These are phyloP conservation scores for Actinopyga echinites DNA, from an alignment of 53 echinoderm and acorn worm species.

Conservation along the genomic window DNA sequence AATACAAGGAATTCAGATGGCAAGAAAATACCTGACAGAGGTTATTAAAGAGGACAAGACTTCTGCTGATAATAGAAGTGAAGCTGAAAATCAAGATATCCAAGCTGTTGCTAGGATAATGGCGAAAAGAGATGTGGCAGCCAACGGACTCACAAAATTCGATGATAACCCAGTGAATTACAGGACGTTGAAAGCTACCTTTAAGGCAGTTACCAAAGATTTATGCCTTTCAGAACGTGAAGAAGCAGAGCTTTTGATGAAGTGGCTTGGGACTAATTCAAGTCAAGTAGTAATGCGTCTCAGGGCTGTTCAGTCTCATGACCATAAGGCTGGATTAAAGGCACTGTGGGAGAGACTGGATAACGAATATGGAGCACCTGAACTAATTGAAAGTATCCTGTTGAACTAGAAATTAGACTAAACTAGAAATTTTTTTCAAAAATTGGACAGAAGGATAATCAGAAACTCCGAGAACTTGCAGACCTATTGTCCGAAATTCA, in stretches of 20 bases:
- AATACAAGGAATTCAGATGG: neutral
- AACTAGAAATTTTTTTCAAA: neutral
- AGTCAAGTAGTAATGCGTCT: neutral
- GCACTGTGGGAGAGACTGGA: constrained; percentile 15
- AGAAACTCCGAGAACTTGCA: constrained; percentile 38
- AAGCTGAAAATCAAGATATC: too few species aligned
- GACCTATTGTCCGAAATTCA: constrained; percentile 36
- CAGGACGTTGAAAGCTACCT: constrained; percentile 5
- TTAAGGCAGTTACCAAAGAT: neutral
- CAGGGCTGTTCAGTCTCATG: neutral
- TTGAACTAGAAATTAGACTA: too few species aligned
- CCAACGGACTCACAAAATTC: neutral
- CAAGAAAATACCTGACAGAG: neutral
- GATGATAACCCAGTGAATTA: constrained; percentile 8
- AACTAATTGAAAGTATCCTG: neutral
- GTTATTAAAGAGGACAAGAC: neutral
- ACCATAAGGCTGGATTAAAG: neutral
- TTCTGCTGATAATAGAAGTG: neutral
- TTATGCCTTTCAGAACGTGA: neutral
- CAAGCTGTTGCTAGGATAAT: neutral
- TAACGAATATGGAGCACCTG: neutral
- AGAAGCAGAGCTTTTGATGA: neutral
- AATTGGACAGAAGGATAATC: constrained; percentile 37
- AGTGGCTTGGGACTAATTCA: neutral
- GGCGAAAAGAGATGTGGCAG: neutral